These are phyloP conservation scores for Philhelius pedissequus DNA, from an alignment of 2,888 invertebrate species.

Conservation along the genomic window DNA sequence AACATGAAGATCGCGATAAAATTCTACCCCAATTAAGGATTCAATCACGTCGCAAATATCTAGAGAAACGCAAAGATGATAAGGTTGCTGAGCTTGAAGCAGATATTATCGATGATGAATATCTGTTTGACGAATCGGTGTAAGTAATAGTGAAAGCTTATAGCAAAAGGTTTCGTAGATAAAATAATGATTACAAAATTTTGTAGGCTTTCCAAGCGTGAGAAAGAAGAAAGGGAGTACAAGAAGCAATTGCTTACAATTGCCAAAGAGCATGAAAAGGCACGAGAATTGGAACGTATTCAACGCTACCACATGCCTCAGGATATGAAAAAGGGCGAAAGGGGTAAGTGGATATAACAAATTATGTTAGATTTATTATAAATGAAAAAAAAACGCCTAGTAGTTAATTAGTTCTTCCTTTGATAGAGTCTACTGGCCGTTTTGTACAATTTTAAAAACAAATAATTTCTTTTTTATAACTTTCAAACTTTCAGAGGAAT, in stretches of 20 bases:
- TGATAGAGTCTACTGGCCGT: too few relatives aligned
- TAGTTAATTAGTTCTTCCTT: too few relatives aligned
- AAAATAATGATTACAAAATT: not conserved
- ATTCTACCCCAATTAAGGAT: slow-evolving; percentile 92
- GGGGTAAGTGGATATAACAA: slow-evolving; percentile 77
- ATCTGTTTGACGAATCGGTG: slow-evolving; percentile 93
- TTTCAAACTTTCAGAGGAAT: slow-evolving; percentile 80
- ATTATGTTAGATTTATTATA: too few relatives aligned
- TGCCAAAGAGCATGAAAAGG: slow-evolving; percentile 97
- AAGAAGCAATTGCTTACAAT: slow-evolving; percentile 93
- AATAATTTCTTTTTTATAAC: too few relatives aligned
- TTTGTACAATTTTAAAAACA: too few relatives aligned
- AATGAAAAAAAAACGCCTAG: too few relatives aligned
- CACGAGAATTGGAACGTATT: slow-evolving; percentile 94
- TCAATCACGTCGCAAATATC: slow-evolving; percentile 94
- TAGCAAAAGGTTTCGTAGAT: not conserved
- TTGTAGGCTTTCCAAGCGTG: slow-evolving; percentile 89
- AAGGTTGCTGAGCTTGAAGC: slow-evolving; percentile 97
- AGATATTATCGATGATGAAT: slow-evolving; percentile 97
- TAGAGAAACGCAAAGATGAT: slow-evolving; percentile 97
- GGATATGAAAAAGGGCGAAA: slow-evolving; percentile 87
- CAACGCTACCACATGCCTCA: slow-evolving; percentile 97
- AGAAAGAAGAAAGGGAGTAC: slow-evolving; percentile 90
- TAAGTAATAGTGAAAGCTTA: slow-evolving; percentile 80
- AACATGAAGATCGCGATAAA: slow-evolving; percentile 91